These are phyloP conservation scores for Nycticebus coucang DNA, from an alignment of 2,113 vertebrate species.

Conservation along the genomic window DNA sequence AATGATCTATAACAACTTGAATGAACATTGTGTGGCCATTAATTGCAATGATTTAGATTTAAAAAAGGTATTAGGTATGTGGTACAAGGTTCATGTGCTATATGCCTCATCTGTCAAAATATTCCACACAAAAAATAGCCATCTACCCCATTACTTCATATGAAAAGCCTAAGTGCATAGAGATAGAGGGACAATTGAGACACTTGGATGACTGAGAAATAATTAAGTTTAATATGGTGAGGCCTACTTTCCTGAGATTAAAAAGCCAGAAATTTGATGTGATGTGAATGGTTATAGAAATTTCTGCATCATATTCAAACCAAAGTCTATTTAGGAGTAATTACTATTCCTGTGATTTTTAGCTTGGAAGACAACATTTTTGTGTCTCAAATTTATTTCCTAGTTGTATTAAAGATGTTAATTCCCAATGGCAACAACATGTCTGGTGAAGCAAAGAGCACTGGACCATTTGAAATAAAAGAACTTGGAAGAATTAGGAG, in stretches of 20 bases:
- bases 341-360: not conserved
- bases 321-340: not conserved
- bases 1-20: constrained; percentile 10
- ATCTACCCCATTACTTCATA: not conserved
- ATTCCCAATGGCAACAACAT: not conserved
- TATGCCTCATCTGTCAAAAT: not conserved
- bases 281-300: not conserved
- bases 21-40: not conserved
- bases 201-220: not conserved
- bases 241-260: not conserved
- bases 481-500: not conserved
- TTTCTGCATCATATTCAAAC: not conserved
- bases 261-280: not conserved
- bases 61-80: not conserved
- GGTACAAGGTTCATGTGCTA: not conserved
- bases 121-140: not conserved
- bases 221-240: not conserved
- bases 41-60: not conserved
- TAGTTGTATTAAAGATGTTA: not conserved
- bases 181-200: not conserved
- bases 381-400: not conserved
- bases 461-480: not conserved
- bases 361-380: not conserved
- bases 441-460: not conserved
- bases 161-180: not conserved